A percentile compares a stretch with the other conserved stretches of the same genome.
Conservation (phyloP, 2,113 vertebrate genomes). For the Clarias magur region DNA sequence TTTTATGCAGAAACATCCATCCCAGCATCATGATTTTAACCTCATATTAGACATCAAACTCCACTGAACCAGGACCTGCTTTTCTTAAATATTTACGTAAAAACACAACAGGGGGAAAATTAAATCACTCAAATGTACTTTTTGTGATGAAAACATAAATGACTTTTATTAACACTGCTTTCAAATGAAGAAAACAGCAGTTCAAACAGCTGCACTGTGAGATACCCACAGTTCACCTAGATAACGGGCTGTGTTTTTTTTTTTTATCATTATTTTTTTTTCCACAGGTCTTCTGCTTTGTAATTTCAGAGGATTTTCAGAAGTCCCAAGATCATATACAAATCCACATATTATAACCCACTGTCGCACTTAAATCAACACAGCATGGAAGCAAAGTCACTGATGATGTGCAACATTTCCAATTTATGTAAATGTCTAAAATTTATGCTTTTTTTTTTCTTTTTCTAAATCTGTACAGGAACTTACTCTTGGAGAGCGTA, state of each 20-base stretch:
- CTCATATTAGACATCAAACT: neutral
- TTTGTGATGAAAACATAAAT: constrained; percentile 42
- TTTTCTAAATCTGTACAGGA: constrained; percentile 16
- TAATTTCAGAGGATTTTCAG: neutral
- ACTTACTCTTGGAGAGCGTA: neutral
- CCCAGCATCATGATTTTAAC: neutral
- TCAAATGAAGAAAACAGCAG: constrained; percentile 34
- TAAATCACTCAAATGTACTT: neutral
- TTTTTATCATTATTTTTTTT: neutral
- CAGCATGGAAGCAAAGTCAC: constrained; percentile 28
- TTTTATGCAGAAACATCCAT: neutral
- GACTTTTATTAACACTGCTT: constrained; percentile 52
- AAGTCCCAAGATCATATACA: constrained; percentile 34
- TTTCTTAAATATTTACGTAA: neutral
- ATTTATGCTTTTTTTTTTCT: neutral
- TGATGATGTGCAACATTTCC: constrained; percentile 24
- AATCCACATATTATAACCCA: constrained; percentile 37
- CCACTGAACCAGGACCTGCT: neutral
- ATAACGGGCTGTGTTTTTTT: neutral
- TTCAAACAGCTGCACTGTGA: constrained; percentile 49
- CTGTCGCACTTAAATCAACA: constrained; percentile 33
- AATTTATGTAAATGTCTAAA: constrained; percentile 7
- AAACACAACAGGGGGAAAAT: neutral
- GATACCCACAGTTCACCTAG: constrained; percentile 55
- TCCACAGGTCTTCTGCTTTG: neutral